A percentile compares a stretch with the other conserved stretches of the same genome.
These are phyloP conservation scores for Heterotilapia buettikoferi DNA, from an alignment of 2,113 vertebrate genomes.

Conservation along the genomic window DNA sequence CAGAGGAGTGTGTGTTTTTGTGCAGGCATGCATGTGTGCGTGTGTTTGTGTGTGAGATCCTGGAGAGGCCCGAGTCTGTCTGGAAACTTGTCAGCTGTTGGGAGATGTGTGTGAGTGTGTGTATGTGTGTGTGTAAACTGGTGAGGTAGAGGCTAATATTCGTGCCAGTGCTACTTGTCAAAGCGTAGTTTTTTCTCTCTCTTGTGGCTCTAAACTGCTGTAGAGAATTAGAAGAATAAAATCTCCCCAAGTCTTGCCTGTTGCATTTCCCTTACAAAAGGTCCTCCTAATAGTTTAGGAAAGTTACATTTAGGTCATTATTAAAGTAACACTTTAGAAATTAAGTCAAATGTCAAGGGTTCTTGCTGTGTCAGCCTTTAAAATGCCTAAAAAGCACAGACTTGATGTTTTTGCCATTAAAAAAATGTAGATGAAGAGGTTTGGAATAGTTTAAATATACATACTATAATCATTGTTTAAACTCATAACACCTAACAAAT, in stretches of 20 bases:
- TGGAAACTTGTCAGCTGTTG: conserved; percentile 59
- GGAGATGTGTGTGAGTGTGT: conserved; percentile 5
- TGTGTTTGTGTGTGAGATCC: conserved; percentile 23
- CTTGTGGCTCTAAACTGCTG: conserved; percentile 10
- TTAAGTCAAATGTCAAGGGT: neutral
- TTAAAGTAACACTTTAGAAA: neutral
- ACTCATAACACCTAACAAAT: neutral
- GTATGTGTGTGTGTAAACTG: neutral
- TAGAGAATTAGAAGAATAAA: conserved; percentile 11
- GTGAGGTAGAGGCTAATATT: conserved; percentile 22
- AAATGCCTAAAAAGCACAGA: neutral
- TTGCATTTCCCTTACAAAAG: neutral
- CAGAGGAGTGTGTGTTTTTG: conserved; percentile 25
- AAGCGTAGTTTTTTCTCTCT: conserved; percentile 2
- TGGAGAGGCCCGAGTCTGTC: conserved; percentile 30
- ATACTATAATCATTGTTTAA: neutral
- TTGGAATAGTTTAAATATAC: neutral
- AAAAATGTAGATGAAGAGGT: neutral
- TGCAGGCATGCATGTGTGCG: conserved; percentile 3
- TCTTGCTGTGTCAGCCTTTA: neutral
- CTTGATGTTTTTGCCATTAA: neutral
- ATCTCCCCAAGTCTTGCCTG: neutral
- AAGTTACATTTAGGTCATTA: neutral
- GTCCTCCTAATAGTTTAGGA: neutral
- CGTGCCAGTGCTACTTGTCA: conserved; percentile 38